Conservation (phyloP, 2,113 vertebrate species). For the Aegypius monachus region DNA sequence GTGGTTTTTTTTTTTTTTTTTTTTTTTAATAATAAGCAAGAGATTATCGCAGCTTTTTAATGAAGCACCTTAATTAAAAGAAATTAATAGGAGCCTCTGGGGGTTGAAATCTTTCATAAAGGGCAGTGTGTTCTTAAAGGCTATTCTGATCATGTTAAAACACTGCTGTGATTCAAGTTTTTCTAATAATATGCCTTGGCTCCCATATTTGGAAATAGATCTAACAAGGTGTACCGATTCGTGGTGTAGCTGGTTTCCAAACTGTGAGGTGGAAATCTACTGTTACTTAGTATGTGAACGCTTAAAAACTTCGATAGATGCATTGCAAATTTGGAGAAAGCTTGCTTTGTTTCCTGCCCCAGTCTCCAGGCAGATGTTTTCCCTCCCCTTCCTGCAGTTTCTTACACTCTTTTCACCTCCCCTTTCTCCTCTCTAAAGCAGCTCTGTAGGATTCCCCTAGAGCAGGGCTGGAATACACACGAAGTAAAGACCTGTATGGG, state of each 20-base stretch:
- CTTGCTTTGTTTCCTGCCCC: constrained; percentile 22
- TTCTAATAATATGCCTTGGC: not conserved
- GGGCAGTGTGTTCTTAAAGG: not conserved
- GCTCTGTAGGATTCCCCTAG: not conserved
- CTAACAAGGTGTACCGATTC: not conserved
- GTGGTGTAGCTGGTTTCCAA: not conserved
- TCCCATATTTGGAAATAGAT: not conserved
- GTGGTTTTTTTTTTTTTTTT: too few species aligned
- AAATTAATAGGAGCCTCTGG: not conserved
- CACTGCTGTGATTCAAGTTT: constrained; percentile 24
- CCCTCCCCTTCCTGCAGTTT: constrained; percentile 21
- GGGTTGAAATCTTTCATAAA: not conserved
- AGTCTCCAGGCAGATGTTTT: not conserved
- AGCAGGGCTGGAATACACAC: not conserved
- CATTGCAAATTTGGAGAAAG: constrained; percentile 8
- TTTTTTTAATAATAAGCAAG: not conserved
- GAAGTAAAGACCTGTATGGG: not conserved
- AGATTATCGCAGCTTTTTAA: not conserved
- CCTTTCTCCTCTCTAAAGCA: not conserved
- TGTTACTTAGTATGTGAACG: not conserved
- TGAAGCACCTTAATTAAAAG: not conserved
- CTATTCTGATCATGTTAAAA: not conserved
- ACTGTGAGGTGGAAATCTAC: constrained; percentile 1
- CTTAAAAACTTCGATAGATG: not conserved
- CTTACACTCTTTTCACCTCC: not conserved